Conservation (phyloP, 1,140 invertebrate genomes). For the Himalopsyche phryganea region DNA sequence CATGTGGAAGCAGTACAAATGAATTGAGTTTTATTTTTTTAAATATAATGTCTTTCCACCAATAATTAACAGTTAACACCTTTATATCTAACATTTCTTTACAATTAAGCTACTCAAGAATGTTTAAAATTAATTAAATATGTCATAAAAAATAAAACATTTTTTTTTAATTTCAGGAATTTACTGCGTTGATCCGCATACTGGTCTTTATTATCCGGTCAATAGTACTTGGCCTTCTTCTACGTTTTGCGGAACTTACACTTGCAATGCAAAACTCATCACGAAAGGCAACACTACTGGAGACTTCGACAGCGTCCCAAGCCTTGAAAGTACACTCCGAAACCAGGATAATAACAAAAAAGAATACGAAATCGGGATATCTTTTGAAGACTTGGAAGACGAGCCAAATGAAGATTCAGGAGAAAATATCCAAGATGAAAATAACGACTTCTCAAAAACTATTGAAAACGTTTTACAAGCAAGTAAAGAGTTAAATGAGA, state of each 20-base stretch:
- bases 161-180: constrained; percentile 39
- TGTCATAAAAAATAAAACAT: background rate
- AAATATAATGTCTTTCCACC: too few relatives aligned
- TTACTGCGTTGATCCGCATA: constrained; percentile 48
- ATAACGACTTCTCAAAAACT: background rate
- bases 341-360: background rate
- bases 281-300: background rate
- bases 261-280: constrained; percentile 38
- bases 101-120: too few relatives aligned
- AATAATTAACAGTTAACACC: too few relatives aligned
- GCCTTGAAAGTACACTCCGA: background rate
- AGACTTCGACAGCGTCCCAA: constrained; percentile 1
- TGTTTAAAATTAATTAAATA: too few relatives aligned
- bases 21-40: too few relatives aligned
- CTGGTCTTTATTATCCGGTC: constrained; percentile 40
- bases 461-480: background rate
- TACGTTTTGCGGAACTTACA: constrained; percentile 48
- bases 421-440: background rate
- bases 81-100: too few relatives aligned
- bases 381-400: background rate
- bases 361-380: background rate
- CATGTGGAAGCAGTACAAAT: too few relatives aligned
- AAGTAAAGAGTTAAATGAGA: background rate
- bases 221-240: constrained; percentile 46
- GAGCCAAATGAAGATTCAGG: background rate